These are phyloP conservation scores for Atlantisia rogersi DNA, from an alignment of 2,113 vertebrate species.

Conservation along the genomic window DNA sequence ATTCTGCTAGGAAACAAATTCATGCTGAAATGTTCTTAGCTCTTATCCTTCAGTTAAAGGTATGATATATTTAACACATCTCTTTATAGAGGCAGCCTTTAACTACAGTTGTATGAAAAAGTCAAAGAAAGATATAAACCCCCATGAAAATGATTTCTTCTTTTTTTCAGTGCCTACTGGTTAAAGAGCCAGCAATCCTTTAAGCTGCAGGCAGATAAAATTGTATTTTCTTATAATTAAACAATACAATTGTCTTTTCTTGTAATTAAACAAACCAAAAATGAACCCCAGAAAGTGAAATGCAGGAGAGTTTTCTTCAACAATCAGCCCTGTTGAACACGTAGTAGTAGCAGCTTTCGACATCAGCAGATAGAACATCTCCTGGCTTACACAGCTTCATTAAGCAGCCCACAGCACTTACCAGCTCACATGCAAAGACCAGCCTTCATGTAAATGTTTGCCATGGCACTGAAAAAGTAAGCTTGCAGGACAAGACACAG, in stretches of 20 bases:
- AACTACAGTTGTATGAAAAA: background rate
- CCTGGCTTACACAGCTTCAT: background rate
- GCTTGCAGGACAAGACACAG: background rate
- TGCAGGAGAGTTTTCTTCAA: background rate
- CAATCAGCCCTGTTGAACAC: background rate
- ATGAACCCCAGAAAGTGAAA: background rate
- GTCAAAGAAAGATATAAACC: background rate
- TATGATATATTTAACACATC: background rate
- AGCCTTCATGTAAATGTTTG: background rate
- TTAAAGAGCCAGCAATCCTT: background rate
- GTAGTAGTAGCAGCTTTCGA: background rate
- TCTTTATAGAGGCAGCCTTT: background rate
- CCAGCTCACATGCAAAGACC: background rate
- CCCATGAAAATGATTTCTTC: background rate
- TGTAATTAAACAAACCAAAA: background rate
- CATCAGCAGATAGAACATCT: background rate
- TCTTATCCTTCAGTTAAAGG: background rate
- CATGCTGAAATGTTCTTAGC: background rate
- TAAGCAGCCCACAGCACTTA: background rate
- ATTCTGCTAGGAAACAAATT: background rate
- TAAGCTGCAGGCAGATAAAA: background rate
- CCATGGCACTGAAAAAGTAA: background rate
- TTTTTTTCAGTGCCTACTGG: background rate
- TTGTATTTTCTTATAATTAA: background rate
- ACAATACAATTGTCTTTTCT: background rate